Evolutionary conservation across 2,888 invertebrate species (phyloP).

Genomic region (Melangyna quadrimaculata): DNA sequence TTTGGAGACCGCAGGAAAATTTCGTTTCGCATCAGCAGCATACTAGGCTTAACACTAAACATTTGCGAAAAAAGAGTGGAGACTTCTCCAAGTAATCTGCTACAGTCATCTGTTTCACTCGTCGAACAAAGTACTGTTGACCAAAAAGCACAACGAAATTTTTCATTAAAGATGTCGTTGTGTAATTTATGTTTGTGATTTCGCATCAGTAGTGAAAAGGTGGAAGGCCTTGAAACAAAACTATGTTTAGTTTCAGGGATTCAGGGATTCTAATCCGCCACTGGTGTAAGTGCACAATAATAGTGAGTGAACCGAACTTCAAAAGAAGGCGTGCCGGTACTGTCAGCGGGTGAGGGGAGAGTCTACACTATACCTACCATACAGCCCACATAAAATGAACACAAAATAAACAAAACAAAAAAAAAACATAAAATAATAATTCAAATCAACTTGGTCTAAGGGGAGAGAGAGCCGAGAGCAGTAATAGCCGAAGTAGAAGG

Average conservation of each 20-base stretch:
- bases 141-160: too few relatives aligned
- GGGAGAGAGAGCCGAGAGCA: not conserved
- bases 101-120: too few relatives aligned
- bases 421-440: slow-evolving; percentile 14
- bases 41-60: too few relatives aligned
- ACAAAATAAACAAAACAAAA: slow-evolving; percentile 47
- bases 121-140: too few relatives aligned
- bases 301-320: slow-evolving; percentile 32
- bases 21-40: too few relatives aligned
- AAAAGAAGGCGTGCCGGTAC: slow-evolving; percentile 56
- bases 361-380: not conserved
- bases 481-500: not conserved
- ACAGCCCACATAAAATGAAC: slow-evolving; percentile 51
- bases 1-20: too few relatives aligned
- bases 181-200: too few relatives aligned
- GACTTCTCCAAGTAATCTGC: too few relatives aligned
- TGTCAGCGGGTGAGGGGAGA: not conserved
- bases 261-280: not conserved
- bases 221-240: not conserved
- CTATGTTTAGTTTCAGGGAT: too few relatives aligned
- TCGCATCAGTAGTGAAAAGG: too few relatives aligned
- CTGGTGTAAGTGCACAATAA: slow-evolving; percentile 34
- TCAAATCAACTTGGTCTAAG: slow-evolving; percentile 12
- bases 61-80: too few relatives aligned
- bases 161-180: too few relatives aligned